phyloP scores from a whole-genome alignment of 2,797 vertebrate species.

The Microhierax caerulescens region DNA sequence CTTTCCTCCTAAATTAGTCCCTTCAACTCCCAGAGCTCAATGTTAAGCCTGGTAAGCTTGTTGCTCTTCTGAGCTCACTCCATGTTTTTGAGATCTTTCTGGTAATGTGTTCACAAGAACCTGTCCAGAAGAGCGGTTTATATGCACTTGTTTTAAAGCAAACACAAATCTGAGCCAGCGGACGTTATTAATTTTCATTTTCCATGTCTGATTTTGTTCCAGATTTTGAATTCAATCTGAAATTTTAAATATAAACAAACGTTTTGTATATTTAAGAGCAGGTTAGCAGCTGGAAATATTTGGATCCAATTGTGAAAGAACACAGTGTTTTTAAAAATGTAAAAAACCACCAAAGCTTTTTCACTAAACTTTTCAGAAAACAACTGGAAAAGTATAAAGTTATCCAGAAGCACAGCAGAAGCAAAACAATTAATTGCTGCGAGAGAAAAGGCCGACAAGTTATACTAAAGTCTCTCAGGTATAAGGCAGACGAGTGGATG shows the following conservation, averaged over 20 bases:
- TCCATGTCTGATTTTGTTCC: neutral
- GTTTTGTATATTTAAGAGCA: neutral
- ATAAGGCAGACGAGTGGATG: neutral
- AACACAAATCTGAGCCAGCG: neutral
- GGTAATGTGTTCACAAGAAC: neutral
- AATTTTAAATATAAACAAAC: neutral
- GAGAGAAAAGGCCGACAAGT: neutral
- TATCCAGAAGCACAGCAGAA: neutral
- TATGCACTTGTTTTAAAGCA: neutral
- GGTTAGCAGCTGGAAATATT: neutral
- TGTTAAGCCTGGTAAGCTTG: slow-evolving; percentile 12
- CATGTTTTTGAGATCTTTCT: slow-evolving; percentile 33
- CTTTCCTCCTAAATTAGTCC: slow-evolving; percentile 57
- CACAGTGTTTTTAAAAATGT: neutral
- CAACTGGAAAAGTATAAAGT: neutral
- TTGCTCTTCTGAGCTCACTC: slow-evolving; percentile 22
- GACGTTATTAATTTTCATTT: neutral
- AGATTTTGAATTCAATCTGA: neutral
- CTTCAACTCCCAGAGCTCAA: slow-evolving; percentile 20
- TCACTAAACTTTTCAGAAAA: neutral
- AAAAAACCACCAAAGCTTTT: neutral
- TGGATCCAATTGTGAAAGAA: neutral
- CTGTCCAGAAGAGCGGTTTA: neutral
- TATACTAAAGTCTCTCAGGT: neutral
- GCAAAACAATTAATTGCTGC: neutral